A percentile compares a stretch with the other conserved stretches of the same genome.
Conservation (phyloP, 2,113 vertebrate genomes). For the Pungitius pungitius region DNA sequence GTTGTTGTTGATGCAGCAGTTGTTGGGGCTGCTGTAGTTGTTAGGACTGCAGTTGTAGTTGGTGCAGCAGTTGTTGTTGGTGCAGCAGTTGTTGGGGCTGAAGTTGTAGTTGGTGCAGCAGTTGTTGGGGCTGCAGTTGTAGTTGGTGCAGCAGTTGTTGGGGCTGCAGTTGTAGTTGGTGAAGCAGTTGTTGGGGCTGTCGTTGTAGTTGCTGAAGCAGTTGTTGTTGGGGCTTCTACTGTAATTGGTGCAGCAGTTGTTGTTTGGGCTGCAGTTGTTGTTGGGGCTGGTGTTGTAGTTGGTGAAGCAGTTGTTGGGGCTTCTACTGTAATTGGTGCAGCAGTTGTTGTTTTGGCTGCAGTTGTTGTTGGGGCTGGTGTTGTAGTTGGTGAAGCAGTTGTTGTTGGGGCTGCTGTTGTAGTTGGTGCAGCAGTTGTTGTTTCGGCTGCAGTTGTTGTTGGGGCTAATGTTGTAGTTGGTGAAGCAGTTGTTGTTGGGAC, state of each 20-base stretch:
- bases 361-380: no score
- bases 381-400: not conserved
- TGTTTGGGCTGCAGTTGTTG: no score
- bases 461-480: not conserved
- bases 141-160: not conserved
- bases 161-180: not conserved
- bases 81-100: not conserved
- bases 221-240: no score
- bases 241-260: no score
- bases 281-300: not conserved
- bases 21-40: not conserved
- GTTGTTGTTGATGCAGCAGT: not conserved
- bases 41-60: not conserved
- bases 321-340: no score
- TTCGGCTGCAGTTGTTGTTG: no score
- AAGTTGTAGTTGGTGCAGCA: not conserved
- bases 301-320: not conserved
- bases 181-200: not conserved
- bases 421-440: not conserved
- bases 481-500: not conserved
- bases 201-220: no score
- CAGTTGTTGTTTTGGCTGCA: no score
- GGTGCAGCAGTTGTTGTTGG: not conserved
- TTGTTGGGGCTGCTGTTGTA: not conserved
- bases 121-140: not conserved